These are phyloP conservation scores for Pseudomugil tenellus DNA, from an alignment of 2,797 vertebrate species.

Conservation along the genomic window DNA sequence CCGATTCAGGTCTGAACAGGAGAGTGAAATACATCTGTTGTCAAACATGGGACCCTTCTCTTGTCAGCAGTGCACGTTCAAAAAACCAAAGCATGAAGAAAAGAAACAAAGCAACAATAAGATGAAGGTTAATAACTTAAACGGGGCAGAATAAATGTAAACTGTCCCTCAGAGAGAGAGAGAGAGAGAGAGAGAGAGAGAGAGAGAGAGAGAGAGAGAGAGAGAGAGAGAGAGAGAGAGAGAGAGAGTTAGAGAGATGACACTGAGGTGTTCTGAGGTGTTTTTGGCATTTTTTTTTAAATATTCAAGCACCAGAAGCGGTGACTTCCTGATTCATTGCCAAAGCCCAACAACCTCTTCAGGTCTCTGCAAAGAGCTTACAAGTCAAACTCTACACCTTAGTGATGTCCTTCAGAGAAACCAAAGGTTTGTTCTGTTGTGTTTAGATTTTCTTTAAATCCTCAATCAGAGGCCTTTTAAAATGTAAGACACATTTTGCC, in stretches of 20 bases:
- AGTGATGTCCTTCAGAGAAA: conserved; percentile 48
- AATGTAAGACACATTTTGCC: conserved; percentile 75
- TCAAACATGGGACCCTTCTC: conserved; percentile 53
- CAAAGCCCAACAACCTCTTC: conserved; percentile 64
- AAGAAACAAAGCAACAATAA: conserved; percentile 52
- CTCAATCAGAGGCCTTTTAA: conserved; percentile 54
- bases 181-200: conserved; percentile 60
- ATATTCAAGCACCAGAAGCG: conserved; percentile 60
- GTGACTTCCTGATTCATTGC: conserved; percentile 70
- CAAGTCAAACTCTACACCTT: conserved; percentile 47
- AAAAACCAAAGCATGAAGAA: conserved; percentile 52
- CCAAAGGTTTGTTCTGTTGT: conserved; percentile 59
- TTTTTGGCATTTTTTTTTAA: conserved; percentile 65
- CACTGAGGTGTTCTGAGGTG: conserved; percentile 77
- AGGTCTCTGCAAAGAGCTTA: conserved; percentile 31
- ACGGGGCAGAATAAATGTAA: conserved; percentile 68
- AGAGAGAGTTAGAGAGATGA: conserved; percentile 69
- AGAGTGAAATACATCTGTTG: conserved; percentile 39
- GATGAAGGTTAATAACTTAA: conserved; percentile 66
- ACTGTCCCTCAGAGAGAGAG: conserved; percentile 61
- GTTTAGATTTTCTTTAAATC: conserved; percentile 42
- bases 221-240: conserved; percentile 48
- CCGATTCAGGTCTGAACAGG: conserved; percentile 36
- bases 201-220: conserved; percentile 50
- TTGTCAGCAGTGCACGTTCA: conserved; percentile 73